Evolutionary conservation across 1,140 invertebrate genomes (phyloP).

Genomic region (Conus ventricosus): DNA sequence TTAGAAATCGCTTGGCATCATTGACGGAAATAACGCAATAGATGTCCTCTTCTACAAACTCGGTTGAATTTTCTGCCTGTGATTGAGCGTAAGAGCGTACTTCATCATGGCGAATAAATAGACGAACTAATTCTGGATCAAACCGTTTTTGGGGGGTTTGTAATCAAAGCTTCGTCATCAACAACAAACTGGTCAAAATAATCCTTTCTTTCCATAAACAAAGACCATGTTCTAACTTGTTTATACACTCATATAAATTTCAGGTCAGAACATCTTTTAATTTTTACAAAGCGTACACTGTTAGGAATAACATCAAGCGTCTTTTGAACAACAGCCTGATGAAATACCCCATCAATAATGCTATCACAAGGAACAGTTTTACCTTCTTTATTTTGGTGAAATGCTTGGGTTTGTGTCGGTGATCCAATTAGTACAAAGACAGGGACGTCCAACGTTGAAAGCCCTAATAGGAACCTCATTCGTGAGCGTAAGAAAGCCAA

Average conservation of each 20-base stretch:
- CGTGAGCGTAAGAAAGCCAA: not conserved
- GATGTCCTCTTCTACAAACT: not conserved
- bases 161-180: not conserved
- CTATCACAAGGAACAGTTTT: not conserved
- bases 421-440: not conserved
- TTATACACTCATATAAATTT: not conserved
- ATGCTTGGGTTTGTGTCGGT: not conserved
- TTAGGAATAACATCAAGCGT: not conserved
- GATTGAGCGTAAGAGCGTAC: not conserved
- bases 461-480: not conserved
- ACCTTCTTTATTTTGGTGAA: not conserved
- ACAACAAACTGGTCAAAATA: not conserved
- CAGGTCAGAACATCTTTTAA: not conserved
- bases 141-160: not conserved
- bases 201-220: not conserved
- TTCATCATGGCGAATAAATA: not conserved
- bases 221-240: not conserved
- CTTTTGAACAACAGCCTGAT: not conserved
- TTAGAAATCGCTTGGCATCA: not conserved
- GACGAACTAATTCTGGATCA: not conserved
- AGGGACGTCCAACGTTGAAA: not conserved
- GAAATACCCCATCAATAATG: not conserved
- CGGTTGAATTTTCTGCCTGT: not conserved
- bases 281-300: not conserved
- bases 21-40: not conserved